Conservation (phyloP, 2,797 vertebrate species). For the Dipus sagitta region DNA sequence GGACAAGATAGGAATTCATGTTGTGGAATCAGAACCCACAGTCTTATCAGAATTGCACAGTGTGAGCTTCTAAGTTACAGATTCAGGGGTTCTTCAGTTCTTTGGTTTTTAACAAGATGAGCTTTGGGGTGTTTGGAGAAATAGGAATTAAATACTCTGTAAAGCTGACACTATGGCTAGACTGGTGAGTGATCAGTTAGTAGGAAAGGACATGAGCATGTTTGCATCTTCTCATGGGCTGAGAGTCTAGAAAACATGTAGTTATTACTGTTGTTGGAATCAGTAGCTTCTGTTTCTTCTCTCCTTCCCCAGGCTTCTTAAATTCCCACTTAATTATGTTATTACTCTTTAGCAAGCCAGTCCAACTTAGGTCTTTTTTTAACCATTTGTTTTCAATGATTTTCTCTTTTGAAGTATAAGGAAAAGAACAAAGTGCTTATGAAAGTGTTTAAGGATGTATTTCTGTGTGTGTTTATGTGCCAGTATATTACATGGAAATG, state of each 20-base stretch:
- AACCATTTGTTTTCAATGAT: neutral
- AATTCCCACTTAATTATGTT: neutral
- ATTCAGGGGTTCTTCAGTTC: neutral
- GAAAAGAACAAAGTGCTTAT: neutral
- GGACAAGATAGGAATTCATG: neutral
- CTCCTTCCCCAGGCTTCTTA: neutral
- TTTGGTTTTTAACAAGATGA: neutral
- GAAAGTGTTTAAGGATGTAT: neutral
- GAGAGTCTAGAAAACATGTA: neutral
- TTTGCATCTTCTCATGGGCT: neutral
- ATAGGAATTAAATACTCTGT: neutral
- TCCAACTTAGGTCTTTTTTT: neutral
- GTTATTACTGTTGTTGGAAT: neutral
- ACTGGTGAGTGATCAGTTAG: neutral
- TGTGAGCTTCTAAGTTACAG: neutral
- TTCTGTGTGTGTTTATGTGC: neutral
- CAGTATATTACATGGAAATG: neutral
- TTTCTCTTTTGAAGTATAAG: neutral
- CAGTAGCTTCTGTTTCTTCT: neutral
- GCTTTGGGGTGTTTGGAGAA: neutral
- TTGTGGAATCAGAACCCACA: neutral
- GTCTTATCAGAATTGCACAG: neutral
- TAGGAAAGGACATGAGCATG: neutral
- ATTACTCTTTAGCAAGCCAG: neutral
- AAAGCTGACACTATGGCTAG: neutral